A percentile compares a stretch with the other conserved stretches of the same genome.
These are phyloP conservation scores for Tricholauxania praeusta DNA, from an alignment of 2,888 invertebrate genomes.

Conservation along the genomic window DNA sequence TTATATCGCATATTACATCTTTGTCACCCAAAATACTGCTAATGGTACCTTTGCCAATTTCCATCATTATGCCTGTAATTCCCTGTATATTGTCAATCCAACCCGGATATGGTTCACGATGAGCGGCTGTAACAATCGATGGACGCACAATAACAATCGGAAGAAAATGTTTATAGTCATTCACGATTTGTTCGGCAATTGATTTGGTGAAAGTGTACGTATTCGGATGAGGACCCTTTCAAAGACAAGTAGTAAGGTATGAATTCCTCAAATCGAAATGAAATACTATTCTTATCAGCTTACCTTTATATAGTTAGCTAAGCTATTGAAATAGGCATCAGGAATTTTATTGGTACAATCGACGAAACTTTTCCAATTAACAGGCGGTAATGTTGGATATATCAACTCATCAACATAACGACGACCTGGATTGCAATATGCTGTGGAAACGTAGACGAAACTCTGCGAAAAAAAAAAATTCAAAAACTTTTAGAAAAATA, in stretches of 20 bases:
- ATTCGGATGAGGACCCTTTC: constrained; percentile 86
- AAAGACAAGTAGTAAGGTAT: not conserved
- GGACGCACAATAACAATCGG: constrained; percentile 94
- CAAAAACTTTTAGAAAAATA: not conserved
- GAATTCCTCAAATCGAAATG: too few relatives aligned
- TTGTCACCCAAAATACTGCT: constrained; percentile 83
- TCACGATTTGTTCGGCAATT: constrained; percentile 87
- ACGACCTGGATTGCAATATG: constrained; percentile 94
- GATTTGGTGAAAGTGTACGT: constrained; percentile 97
- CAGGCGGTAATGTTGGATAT: constrained; percentile 76
- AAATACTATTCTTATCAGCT: constrained; percentile 6
- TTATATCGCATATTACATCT: constrained; percentile 83
- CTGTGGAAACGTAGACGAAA: constrained; percentile 93
- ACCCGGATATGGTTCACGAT: constrained; percentile 84
- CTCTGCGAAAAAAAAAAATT: constrained; percentile 68
- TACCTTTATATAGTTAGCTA: constrained; percentile 73
- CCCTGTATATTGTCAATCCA: constrained; percentile 90
- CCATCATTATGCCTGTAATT: constrained; percentile 84
- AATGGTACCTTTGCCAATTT: constrained; percentile 85
- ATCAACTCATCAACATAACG: constrained; percentile 84
- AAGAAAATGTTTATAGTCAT: constrained; percentile 76
- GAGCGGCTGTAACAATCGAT: constrained; percentile 85
- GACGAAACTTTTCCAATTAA: constrained; percentile 74
- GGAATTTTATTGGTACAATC: constrained; percentile 75
- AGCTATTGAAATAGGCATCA: constrained; percentile 72